These are phyloP conservation scores for Plebejus melissa DNA, from an alignment of 2,888 invertebrate genomes.

Conservation along the genomic window DNA sequence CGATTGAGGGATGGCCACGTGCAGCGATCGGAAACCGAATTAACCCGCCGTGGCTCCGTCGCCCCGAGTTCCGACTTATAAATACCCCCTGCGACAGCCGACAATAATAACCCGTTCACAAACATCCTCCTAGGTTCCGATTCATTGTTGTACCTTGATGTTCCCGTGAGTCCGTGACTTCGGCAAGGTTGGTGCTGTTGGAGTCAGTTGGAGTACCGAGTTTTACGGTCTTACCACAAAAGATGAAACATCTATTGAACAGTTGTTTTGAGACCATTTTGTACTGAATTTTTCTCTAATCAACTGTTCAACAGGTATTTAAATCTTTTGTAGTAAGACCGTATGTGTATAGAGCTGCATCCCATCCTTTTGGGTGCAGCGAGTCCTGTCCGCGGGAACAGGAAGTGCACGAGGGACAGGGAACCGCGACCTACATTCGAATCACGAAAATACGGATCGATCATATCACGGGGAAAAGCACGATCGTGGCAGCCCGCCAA, in stretches of 20 bases:
- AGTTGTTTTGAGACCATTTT: too few species aligned
- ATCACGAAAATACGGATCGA: not conserved
- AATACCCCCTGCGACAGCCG: not conserved
- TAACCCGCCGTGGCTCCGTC: conserved; percentile 33
- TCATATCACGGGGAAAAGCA: not conserved
- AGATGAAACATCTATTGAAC: too few species aligned
- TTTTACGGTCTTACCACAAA: not conserved
- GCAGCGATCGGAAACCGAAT: conserved; percentile 30
- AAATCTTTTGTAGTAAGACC: too few species aligned
- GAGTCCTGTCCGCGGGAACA: too few species aligned
- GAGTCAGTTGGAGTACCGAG: too few species aligned
- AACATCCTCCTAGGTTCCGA: not conserved
- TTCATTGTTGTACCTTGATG: not conserved
- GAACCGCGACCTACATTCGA: conserved; percentile 1
- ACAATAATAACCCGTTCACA: not conserved
- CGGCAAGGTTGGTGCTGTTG: too few species aligned
- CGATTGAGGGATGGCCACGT: conserved; percentile 41
- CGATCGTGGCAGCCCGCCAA: not conserved
- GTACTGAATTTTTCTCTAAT: too few species aligned
- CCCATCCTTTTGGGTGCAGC: too few species aligned
- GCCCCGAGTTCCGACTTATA: conserved; percentile 6
- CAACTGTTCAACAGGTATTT: too few species aligned
- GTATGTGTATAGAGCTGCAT: too few species aligned
- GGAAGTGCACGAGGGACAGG: not conserved
- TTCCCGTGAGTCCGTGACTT: not conserved